These are phyloP conservation scores for Sinonovacula constricta DNA, from an alignment of 1,140 invertebrate species.

Conservation along the genomic window DNA sequence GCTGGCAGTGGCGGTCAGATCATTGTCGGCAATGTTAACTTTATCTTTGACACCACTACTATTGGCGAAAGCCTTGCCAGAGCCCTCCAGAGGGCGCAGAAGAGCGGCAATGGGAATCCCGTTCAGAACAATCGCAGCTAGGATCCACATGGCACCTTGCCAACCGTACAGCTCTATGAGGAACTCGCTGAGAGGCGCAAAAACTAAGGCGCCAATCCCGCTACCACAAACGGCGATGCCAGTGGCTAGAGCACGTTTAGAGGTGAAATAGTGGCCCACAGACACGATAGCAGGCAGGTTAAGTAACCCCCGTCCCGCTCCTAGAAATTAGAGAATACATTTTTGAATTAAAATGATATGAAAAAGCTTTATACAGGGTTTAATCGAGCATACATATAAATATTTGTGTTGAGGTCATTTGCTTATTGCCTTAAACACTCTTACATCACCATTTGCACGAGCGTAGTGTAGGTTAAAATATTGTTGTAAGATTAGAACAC, in stretches of 20 bases:
- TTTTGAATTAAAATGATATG: too few species aligned
- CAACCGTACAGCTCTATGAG: constrained; percentile 85
- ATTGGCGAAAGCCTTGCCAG: too few species aligned
- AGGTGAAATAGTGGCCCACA: constrained; percentile 99
- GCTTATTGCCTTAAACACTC: too few species aligned
- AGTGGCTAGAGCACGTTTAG: constrained; percentile 96
- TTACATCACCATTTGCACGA: too few species aligned
- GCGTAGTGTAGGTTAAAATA: too few species aligned
- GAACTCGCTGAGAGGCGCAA: constrained; percentile 82
- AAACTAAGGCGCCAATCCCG: constrained; percentile 91
- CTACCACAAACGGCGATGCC: constrained; percentile 98
- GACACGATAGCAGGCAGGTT: constrained; percentile 99
- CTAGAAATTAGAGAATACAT: constrained; percentile 48
- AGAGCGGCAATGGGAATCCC: constrained; percentile 88
- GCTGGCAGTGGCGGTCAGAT: too few species aligned
- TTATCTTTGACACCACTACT: too few species aligned
- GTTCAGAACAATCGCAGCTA: constrained; percentile 87
- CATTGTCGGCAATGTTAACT: too few species aligned
- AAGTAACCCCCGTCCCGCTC: constrained; percentile 94
- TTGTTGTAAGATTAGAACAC: too few species aligned
- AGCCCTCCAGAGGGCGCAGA: constrained; percentile 90
- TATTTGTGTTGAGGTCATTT: too few species aligned
- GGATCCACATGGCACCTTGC: constrained; percentile 86
- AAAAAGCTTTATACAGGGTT: too few species aligned
- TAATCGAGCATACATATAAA: too few species aligned